Evolutionary conservation across 2,113 vertebrate genomes (phyloP).

Genomic region (Leptocoma aspasia): DNA sequence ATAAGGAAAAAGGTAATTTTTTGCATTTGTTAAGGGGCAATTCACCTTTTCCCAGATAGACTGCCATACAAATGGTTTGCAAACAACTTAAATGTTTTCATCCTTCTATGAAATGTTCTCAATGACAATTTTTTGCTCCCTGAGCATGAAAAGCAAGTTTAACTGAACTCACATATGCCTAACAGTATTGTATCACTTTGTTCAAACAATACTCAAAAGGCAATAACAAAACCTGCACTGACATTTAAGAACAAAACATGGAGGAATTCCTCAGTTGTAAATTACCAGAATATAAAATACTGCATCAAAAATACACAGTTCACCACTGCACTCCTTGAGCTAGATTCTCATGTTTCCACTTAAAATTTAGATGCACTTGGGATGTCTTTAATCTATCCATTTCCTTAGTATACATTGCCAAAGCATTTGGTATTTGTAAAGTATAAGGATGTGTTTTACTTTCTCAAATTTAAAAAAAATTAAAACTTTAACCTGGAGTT

Average conservation of each 20-base stretch:
- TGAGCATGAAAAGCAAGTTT: neutral
- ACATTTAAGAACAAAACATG: neutral
- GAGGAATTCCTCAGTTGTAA: neutral
- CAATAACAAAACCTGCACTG: neutral
- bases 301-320: neutral
- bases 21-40: neutral
- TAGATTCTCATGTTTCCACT: neutral
- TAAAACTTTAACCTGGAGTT: neutral
- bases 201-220: neutral
- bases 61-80: neutral
- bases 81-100: neutral
- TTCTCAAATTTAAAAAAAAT: neutral
- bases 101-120: neutral
- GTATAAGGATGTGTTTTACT: neutral
- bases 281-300: neutral
- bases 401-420: neutral
- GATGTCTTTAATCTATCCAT: neutral
- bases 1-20: neutral
- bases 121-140: neutral
- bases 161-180: neutral
- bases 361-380: neutral
- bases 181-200: neutral
- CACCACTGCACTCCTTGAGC: neutral
- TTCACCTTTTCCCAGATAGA: neutral
- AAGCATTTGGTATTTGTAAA: neutral